Evolutionary conservation across 2,888 invertebrate genomes (phyloP), one percentile per base, ranked within the genome.

Genomic region (Cyclophora albipunctata): DNA sequence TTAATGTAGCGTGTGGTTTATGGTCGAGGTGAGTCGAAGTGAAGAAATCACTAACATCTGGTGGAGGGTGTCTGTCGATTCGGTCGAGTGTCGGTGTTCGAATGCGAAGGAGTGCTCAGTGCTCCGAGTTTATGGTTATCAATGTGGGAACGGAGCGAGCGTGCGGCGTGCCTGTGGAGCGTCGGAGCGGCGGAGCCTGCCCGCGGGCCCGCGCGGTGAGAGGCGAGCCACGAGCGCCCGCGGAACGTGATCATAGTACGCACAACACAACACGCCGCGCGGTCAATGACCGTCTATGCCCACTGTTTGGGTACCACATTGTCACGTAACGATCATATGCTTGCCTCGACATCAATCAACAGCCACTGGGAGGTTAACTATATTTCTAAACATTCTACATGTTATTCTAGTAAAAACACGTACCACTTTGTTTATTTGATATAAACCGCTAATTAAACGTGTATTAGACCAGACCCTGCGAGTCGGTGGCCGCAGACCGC

Each of bases 401-500:
- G 20, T 20, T 20, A 20, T 20, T 20, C 20, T 20, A 20, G 20
- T 20, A 20, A 20, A 20, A 20, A 20, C 20, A 20, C 20, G 20
- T 20, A 20, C 20, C 20, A 2, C 20, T 1, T 20, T 20, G 20
- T 20, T 20, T 20, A 20, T 20, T 20, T 20, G 2, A 20, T 37
- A 35, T 42, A 50, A 53, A 59, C 55, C 69, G 69, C 72, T 62
- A 43, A 5, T 57, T 51, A 59, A 63, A 62, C 56, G 45, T 70
- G 53, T 51, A 62, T 75, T 75, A 63, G 45, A 55, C 68, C 73
- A 67, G 53, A 41, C 59, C 49, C 51, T 53, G 52, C 54, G 66
- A 54, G 67, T 63, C 63, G 61, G 68, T 69, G 67, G 64, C 67
- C 69, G 67, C 57, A 67, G 66, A 63, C 64, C 67, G 69, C 69